Evolutionary conservation across 2,797 vertebrate species (phyloP).

Genomic region (Mormyrus hasselquistii): DNA sequence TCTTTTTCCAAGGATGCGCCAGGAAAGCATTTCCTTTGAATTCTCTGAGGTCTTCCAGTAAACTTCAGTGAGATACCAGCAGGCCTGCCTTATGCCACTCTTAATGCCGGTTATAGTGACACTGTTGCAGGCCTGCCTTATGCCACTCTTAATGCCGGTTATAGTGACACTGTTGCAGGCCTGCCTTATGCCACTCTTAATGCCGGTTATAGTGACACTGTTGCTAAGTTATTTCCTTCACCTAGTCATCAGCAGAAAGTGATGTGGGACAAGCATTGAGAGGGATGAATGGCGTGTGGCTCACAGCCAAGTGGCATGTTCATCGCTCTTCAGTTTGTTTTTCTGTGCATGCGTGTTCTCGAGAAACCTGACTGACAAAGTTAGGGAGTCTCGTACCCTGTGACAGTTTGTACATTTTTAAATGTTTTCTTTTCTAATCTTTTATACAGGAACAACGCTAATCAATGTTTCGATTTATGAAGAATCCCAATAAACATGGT

Average conservation of each 20-base stretch:
- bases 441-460: neutral
- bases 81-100: neutral
- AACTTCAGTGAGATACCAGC: neutral
- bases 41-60: neutral
- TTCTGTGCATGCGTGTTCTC: neutral
- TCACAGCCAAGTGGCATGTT: neutral
- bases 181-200: neutral
- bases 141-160: too few relatives aligned
- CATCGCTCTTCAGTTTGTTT: neutral
- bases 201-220: neutral
- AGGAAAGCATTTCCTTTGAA: neutral
- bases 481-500: neutral
- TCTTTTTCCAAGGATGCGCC: neutral
- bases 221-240: neutral
- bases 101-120: too few relatives aligned
- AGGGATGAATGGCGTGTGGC: neutral
- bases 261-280: neutral
- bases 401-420: neutral
- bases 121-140: too few relatives aligned
- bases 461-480: neutral
- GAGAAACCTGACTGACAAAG: neutral
- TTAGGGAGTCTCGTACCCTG: neutral
- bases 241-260: neutral
- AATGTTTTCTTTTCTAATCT: conserved; percentile 14
- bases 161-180: too few relatives aligned